Percentiles rank a stretch among this genome's conserved stretches.
Conservation (phyloP, 2,797 vertebrate genomes). For the Hoplostethus atlanticus region DNA sequence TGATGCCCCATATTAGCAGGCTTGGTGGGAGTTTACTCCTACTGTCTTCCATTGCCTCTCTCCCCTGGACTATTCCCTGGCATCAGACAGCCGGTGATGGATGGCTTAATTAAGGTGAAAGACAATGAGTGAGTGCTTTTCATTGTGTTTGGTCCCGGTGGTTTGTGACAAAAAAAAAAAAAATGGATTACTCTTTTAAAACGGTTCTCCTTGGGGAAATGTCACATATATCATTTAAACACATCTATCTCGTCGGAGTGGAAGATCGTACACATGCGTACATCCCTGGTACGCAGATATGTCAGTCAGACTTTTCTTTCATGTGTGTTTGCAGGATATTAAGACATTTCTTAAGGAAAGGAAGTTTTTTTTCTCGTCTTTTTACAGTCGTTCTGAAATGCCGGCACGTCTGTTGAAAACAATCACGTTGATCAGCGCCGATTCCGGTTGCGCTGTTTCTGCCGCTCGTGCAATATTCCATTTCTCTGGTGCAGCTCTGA, state of each 20-base stretch:
- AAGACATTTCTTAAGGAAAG: neutral
- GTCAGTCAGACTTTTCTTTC: neutral
- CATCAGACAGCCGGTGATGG: conserved; percentile 82
- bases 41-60: conserved; percentile 53
- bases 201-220: conserved; percentile 79
- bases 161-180: conserved; percentile 70
- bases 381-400: neutral
- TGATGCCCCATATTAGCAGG: conserved; percentile 53
- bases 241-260: conserved; percentile 53
- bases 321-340: neutral
- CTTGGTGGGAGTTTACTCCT: conserved; percentile 58
- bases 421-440: too few relatives aligned
- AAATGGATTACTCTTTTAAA: conserved; percentile 79
- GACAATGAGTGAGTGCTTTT: conserved; percentile 86
- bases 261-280: conserved; percentile 33
- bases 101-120: conserved; percentile 86
- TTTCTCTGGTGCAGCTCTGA: neutral
- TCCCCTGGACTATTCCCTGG: conserved; percentile 63
- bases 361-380: neutral
- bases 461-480: too few relatives aligned
- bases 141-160: conserved; percentile 83
- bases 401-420: too few relatives aligned
- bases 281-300: conserved; percentile 32
- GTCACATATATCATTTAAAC: conserved; percentile 76
- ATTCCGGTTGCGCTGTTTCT: too few relatives aligned